Percentiles rank a stretch among this genome's conserved stretches.
Evolutionary conservation across 1,140 invertebrate species (phyloP).

Genomic region (Macrobrachium nipponense): DNA sequence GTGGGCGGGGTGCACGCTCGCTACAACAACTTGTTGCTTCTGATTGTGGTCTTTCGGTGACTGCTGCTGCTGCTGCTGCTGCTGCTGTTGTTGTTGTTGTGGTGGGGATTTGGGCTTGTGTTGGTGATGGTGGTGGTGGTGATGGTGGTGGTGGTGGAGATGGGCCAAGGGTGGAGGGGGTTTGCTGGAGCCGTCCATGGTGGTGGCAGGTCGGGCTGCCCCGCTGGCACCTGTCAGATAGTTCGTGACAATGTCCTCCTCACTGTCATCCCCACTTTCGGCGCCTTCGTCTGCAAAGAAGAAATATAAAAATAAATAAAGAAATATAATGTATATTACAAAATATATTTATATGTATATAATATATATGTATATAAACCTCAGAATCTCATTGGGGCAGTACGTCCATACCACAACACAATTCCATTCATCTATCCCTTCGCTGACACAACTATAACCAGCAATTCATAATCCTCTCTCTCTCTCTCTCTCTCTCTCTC

Average conservation of each 20-base stretch:
- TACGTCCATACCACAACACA: no score
- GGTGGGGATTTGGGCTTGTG: slow-evolving; percentile 40
- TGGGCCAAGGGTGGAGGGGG: slow-evolving; percentile 46
- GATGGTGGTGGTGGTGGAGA: slow-evolving; percentile 33
- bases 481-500: slow-evolving; percentile 12
- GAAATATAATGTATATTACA: background rate
- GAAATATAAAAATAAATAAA: background rate
- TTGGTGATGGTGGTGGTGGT: slow-evolving; percentile 51
- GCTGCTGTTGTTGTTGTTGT: slow-evolving; percentile 19
- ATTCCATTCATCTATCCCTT: no score
- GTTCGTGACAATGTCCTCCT: slow-evolving; percentile 78
- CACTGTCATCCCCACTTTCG: slow-evolving; percentile 76
- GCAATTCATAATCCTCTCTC: background rate
- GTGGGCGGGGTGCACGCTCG: slow-evolving; percentile 57
- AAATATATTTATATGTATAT: no score
- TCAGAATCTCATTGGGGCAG: no score
- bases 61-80: slow-evolving; percentile 8
- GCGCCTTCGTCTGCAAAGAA: slow-evolving; percentile 68
- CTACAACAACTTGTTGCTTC: slow-evolving; percentile 33
- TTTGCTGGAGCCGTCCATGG: slow-evolving; percentile 20
- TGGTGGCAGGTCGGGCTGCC: slow-evolving; percentile 2
- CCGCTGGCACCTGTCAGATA: slow-evolving; percentile 67
- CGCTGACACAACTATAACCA: no score
- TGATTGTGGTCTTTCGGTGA: slow-evolving; percentile 11
- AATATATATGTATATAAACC: background rate